Evolutionary conservation across 2,797 vertebrate genomes (phyloP).

Genomic region (Hylomyscus alleni): DNA sequence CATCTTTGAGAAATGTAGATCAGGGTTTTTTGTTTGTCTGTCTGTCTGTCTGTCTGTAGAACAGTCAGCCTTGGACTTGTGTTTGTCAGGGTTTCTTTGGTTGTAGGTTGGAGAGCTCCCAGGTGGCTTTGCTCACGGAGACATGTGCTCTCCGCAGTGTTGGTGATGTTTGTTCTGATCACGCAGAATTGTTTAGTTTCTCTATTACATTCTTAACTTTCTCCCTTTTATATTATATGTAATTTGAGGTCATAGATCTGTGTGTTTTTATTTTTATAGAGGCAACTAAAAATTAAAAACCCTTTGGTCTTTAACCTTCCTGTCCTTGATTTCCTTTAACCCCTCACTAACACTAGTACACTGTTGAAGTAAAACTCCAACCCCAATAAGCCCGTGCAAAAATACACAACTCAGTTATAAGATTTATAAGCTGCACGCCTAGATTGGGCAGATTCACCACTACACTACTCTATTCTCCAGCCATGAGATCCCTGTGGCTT

Average conservation of each 20-base stretch:
- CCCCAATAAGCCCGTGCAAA: not conserved
- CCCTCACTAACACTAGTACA: not conserved
- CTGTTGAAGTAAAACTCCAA: not conserved
- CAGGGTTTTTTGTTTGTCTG: not conserved
- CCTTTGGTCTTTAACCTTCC: not conserved
- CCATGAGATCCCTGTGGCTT: not conserved
- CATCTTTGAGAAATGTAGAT: not conserved
- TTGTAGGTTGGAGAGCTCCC: not conserved
- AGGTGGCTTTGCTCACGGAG: not conserved
- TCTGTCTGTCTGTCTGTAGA: not conserved
- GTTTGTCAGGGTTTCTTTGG: not conserved
- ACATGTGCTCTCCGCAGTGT: rapidly evolving
- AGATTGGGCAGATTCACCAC: not conserved
- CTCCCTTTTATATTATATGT: conserved; percentile 9
- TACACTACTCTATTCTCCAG: not conserved
- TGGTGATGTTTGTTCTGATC: not conserved
- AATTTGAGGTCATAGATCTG: conserved; percentile 17
- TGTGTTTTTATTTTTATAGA: conserved; percentile 28
- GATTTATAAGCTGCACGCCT: not conserved
- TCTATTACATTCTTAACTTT: not conserved
- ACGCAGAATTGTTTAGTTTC: not conserved
- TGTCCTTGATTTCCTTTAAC: not conserved
- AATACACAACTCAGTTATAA: not conserved
- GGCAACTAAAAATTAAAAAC: conserved; percentile 23
- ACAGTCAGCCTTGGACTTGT: not conserved